Base-by-base conservation (phyloP, 1,140 invertebrate species). In the Scylla paramamosain region DNA sequence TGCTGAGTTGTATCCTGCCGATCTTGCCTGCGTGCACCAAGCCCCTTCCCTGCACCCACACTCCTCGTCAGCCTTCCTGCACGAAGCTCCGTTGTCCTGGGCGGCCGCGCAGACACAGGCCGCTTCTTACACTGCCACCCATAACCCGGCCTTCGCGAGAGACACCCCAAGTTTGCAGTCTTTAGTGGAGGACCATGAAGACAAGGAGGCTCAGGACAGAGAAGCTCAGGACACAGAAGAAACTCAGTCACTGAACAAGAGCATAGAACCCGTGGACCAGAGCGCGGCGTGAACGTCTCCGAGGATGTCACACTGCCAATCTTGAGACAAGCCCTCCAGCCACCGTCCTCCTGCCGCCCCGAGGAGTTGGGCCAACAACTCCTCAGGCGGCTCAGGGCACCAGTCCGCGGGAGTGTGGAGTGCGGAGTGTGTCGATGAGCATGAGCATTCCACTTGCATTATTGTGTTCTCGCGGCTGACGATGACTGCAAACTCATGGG, bases 51-150 rank as follows among this genome's bases (percentile, higher is more conserved):
- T 88, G 29, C 94, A 92, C 46, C 16, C 83, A 89, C 91, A 92
- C 20, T 92, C 91, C 45, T 20, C 94, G 6, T 95, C 94, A 39
- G 29, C 94, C 28, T 92, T 92, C 82, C 67, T 95, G 45, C 48
- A 92, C 7, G 94, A 92, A 32, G 45, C 90, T n/a, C 82, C 94
- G 2, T 39, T 91, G 0, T 95, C 94, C 6, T 95, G 94, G 94
- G 31, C 94, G 77, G 52, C 31, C 28, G 46, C 84, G 10, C 52
- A 89, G 7, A 48, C 52, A 25, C 67, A 59, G 8, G n/a, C 94
- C 32, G 29, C 94, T 20, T 59, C 48, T 25, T 93, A 95, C 25
- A 89, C 45, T 77, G 86, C 83, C 48, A 48, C 84, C 3, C 83
- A 67, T n/a, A 92, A 89, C 45, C 83, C 84, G 52, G 48, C 28